Base-by-base conservation (phyloP, 2,113 vertebrate species). In the Limnothrissa miodon region DNA sequence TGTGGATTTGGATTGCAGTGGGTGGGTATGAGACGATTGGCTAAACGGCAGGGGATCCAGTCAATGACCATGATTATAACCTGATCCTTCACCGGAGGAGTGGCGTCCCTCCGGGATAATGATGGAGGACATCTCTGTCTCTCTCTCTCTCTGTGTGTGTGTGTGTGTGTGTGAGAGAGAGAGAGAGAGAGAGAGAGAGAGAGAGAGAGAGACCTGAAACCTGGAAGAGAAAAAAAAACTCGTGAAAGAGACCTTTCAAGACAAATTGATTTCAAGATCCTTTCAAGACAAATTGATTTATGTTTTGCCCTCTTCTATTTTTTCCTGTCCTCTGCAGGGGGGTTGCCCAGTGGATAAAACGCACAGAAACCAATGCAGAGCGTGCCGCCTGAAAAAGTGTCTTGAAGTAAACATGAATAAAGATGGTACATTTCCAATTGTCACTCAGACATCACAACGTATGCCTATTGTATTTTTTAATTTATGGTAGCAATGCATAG, bases 361-460 rank as follows among this genome's bases (percentile, higher is more conserved):
- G 1, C 98, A 99, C 95, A 95, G 98, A 92, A 99, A 99, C 93
- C 98, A 99, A 91, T 99, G 98, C 93, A 92, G 98, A 91, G 98
- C 98, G 11, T 99, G 98, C 90, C 96, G 98, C 79, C 95, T 99
- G 94, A 99, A 99, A 94, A 99, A 99, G 93, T 99, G 98, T 92
- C 93, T 99, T 92, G 98, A 99, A 94, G 98, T 98, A 91, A 99
- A 98, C 95, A 99, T 99, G 98, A 99, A 99, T 95, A 99, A 99
- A 97, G 98, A 99, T 85, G 98, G 98, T 99, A 96, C 96, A 90
- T 87, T 83, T 85, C 21, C 78, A 56, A 45, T 29, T 46, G 25
- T 29, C 25, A 13, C 59, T 62, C 29, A 62, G 7, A 74, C 36
- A 39, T 33, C 2, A 70, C 29, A 29, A 4, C 13, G 36, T 36